A percentile compares a stretch with the other conserved stretches of the same genome.
Conservation (phyloP, 2,113 vertebrate genomes). For the Colinus virginianus region DNA sequence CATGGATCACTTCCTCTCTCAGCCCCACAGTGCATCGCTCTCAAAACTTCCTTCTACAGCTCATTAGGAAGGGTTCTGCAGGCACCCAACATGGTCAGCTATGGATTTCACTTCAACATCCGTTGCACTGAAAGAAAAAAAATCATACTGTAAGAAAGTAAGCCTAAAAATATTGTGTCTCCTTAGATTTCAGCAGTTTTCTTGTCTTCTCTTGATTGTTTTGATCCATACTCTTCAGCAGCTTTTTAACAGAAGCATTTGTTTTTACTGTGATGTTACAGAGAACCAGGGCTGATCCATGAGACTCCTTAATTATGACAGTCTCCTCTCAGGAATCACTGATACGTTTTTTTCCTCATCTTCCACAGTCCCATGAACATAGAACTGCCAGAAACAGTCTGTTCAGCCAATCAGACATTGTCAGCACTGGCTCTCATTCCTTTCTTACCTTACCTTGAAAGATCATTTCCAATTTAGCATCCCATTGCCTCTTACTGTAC, state of each 20-base stretch:
- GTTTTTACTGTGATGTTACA: constrained; percentile 11
- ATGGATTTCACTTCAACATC: not conserved
- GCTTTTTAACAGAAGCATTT: constrained; percentile 17
- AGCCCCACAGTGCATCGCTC: not conserved
- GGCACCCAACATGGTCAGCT: not conserved
- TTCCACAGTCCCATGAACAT: not conserved
- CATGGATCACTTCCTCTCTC: not conserved
- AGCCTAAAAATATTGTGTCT: not conserved
- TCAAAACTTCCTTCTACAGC: not conserved
- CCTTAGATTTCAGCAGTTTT: not conserved
- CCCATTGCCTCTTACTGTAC: not conserved
- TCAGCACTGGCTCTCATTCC: not conserved
- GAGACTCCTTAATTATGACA: not conserved
- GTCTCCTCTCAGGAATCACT: constrained; percentile 1
- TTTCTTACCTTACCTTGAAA: not conserved
- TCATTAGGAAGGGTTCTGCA: not conserved
- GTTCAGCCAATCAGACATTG: not conserved
- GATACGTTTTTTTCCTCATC: not conserved
- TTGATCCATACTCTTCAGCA: not conserved
- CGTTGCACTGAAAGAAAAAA: not conserved
- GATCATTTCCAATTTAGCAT: not conserved
- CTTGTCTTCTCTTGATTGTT: constrained; percentile 17
- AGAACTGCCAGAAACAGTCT: not conserved
- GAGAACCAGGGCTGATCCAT: not conserved
- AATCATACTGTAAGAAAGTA: not conserved